Evolutionary conservation across 2,113 vertebrate species (phyloP), one percentile per base, ranked within the genome.

Genomic region (Limanda limanda): DNA sequence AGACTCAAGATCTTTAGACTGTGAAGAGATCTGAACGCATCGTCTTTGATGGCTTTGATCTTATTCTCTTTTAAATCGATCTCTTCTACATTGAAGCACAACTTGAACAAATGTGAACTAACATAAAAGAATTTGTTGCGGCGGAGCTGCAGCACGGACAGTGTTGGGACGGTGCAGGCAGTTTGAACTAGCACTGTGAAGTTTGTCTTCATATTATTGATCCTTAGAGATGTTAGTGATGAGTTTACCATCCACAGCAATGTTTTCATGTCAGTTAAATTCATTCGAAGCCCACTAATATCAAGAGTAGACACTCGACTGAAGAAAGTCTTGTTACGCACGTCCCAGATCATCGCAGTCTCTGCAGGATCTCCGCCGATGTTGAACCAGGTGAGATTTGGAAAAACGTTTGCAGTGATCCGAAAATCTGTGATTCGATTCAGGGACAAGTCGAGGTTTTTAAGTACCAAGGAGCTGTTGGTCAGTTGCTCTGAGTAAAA

Each of bases 151-250:
- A 96, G 72, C 4, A 27, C 52, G 10, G 77, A 88, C 68, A 92
- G 21, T 1, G 88, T 83, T 61, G 92, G 90, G 67, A 94, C 85
- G 47, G 86, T 73, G 76, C 95, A 96, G 76, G 92, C 88, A 27
- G 91, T 42, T 40, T 87, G 87, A 40, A 94, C 81, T n/a, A 95
- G 71, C 21, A 18, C 55, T 20, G 51, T 47, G 1, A 88, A 67
- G 31, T 80, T 68, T 0, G 35, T 6, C 48, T 52, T 31, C 70
- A 94, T 89, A 21, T 71, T 12, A 31, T 89, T 87, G 77, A 96
- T 71, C 69, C 71, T 88, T 59, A 95, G 82, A 61, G 76, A 23
- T 3, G 68, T 76, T 60, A 92, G 84, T 0, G 70, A 91, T 17
- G 83, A 78, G 62, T 89, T 93, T 31, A 94, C 71, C 7, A 65